Evolutionary conservation across 2,888 invertebrate genomes (phyloP).

Genomic region (Drosophila conformis): DNA sequence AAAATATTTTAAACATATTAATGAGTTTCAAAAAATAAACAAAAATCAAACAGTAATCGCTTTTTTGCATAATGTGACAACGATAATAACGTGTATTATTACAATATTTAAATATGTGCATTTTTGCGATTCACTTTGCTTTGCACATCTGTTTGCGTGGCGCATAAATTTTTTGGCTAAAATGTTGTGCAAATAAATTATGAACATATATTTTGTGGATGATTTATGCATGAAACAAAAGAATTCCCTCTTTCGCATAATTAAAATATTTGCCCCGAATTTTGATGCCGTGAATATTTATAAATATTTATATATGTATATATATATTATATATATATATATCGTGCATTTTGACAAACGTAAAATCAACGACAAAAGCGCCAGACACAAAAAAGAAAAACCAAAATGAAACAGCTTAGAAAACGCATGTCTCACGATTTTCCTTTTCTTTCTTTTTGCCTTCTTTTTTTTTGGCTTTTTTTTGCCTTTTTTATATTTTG

Average conservation of each 20-base stretch:
- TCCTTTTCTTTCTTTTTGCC: slow-evolving; percentile 4
- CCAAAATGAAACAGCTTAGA: slow-evolving; percentile 18
- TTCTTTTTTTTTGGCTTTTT: background rate
- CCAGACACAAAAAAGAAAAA: slow-evolving; percentile 11
- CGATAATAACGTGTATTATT: background rate
- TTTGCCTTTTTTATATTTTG: background rate
- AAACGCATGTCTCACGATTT: slow-evolving; percentile 23
- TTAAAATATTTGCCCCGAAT: slow-evolving; percentile 41
- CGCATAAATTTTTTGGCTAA: slow-evolving; percentile 48
- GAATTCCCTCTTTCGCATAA: slow-evolving; percentile 38
- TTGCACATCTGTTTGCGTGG: slow-evolving; percentile 40
- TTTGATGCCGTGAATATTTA: slow-evolving; percentile 48
- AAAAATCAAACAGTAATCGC: background rate
- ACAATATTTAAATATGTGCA: slow-evolving; percentile 26
- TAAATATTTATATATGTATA: slow-evolving; percentile 3
- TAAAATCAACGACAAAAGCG: slow-evolving; percentile 48
- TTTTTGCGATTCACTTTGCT: slow-evolving; percentile 29
- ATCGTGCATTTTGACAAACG: slow-evolving; percentile 27
- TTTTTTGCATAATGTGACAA: slow-evolving; percentile 5
- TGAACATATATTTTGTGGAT: slow-evolving; percentile 40
- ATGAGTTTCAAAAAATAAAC: background rate
- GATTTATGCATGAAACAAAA: slow-evolving; percentile 53
- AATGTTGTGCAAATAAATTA: slow-evolving; percentile 61
- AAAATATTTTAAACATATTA: background rate
- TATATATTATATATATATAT: slow-evolving; percentile 13